phyloP scores from a whole-genome alignment of 2,888 invertebrate genomes.

The Metalampra italica region DNA sequence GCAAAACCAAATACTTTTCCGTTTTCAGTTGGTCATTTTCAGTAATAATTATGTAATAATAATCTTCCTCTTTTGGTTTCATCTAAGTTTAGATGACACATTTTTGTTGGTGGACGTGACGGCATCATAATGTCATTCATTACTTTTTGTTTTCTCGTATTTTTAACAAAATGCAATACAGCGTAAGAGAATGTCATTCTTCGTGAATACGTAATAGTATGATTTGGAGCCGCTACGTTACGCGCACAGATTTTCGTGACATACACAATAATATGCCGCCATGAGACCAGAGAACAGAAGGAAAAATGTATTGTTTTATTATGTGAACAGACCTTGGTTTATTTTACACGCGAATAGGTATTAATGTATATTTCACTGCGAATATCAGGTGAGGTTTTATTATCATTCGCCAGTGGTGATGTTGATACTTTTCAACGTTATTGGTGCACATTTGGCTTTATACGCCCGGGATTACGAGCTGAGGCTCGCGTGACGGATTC shows the following conservation, averaged over 20 bases:
- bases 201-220: conserved; percentile 42
- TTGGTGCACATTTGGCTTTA: conserved; percentile 55
- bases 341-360: conserved; percentile 52
- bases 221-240: conserved; percentile 36
- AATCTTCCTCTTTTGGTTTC: too few species aligned
- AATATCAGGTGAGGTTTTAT: conserved; percentile 54
- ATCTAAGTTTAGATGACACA: too few species aligned
- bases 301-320: conserved; percentile 50
- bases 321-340: conserved; percentile 36
- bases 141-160: background rate
- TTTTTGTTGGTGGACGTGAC: conserved; percentile 2
- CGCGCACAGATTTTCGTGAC: conserved; percentile 35
- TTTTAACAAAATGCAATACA: conserved; percentile 24
- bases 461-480: conserved; percentile 51
- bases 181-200: conserved; percentile 30
- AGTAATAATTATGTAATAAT: too few species aligned
- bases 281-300: conserved; percentile 34
- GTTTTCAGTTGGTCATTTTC: too few species aligned
- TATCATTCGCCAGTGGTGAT: conserved; percentile 53
- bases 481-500: conserved; percentile 45
- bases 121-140: conserved; percentile 13
- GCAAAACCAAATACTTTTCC: too few species aligned
- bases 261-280: conserved; percentile 28
- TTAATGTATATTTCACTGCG: conserved; percentile 59
- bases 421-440: conserved; percentile 54